phyloP scores from a whole-genome alignment of 2,113 vertebrate genomes.

The Pseudorasbora parva region DNA sequence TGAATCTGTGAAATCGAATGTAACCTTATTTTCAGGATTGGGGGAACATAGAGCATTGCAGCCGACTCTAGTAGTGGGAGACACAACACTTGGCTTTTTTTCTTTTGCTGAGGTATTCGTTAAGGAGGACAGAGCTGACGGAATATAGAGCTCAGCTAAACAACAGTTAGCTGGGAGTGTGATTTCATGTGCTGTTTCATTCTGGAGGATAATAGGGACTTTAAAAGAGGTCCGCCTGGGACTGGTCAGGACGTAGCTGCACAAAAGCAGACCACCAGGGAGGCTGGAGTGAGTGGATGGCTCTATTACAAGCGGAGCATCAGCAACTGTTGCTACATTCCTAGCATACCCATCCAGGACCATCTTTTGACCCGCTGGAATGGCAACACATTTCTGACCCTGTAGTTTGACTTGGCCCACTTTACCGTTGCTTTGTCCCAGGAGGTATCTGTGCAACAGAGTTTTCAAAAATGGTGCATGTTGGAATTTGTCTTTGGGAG shows the following conservation, averaged over 20 bases:
- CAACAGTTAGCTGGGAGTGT: not conserved
- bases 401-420: not conserved
- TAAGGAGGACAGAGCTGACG: not conserved
- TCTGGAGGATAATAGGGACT: not conserved
- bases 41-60: not conserved
- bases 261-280: not conserved
- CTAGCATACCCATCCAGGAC: not conserved
- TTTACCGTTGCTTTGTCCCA: not conserved
- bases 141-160: constrained; percentile 25
- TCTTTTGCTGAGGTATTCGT: not conserved
- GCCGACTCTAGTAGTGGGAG: not conserved
- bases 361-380: not conserved
- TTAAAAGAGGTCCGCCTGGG: not conserved
- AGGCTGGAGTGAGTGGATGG: not conserved
- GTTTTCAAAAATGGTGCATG: not conserved
- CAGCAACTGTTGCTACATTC: not conserved
- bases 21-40: not conserved
- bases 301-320: not conserved
- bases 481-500: not conserved
- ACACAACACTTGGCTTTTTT: not conserved
- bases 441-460: not conserved
- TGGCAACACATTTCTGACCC: not conserved
- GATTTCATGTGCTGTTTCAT: constrained; percentile 16
- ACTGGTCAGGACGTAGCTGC: not conserved
- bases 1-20: not conserved